phyloP scores from a whole-genome alignment of 2,797 vertebrate species.

The Philypnodon macrostomus region DNA sequence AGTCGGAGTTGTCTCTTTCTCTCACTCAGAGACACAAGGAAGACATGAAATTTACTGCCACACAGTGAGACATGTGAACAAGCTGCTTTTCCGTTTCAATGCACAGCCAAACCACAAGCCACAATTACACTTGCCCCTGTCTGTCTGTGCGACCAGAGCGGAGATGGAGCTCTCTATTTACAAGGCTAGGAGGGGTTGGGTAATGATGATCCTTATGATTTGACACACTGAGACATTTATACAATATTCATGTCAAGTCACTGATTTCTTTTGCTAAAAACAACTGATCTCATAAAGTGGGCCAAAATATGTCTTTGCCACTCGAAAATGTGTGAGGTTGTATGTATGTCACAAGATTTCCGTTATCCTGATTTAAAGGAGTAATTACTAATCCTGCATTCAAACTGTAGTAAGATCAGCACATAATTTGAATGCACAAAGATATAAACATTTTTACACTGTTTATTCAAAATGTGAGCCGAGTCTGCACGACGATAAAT shows the following conservation, averaged over 20 bases:
- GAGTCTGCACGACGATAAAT: too few relatives aligned
- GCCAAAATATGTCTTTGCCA: too few relatives aligned
- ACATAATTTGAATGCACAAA: too few relatives aligned
- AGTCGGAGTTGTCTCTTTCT: constrained; percentile 1
- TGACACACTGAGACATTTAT: constrained; percentile 18
- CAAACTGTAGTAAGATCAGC: too few relatives aligned
- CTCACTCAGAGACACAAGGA: constrained; percentile 13
- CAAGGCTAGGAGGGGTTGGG: constrained; percentile 9
- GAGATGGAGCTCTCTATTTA: constrained; percentile 43
- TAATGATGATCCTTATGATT: constrained; percentile 15
- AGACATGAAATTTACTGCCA: constrained; percentile 62
- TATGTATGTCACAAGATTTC: too few relatives aligned
- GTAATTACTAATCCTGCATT: too few relatives aligned
- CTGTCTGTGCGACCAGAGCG: constrained; percentile 59
- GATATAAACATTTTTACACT: too few relatives aligned
- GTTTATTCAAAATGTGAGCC: too few relatives aligned
- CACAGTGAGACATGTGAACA: constrained; percentile 65
- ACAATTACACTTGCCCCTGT: constrained; percentile 73
- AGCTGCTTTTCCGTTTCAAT: constrained; percentile 70
- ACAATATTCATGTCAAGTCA: constrained; percentile 6
- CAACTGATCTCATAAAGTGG: too few relatives aligned
- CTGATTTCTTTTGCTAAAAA: not conserved
- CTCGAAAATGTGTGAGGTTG: too few relatives aligned
- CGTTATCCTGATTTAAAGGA: too few relatives aligned
- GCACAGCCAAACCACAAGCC: constrained; percentile 66